A percentile compares a stretch with the other conserved stretches of the same genome.
These are phyloP conservation scores for Drosophila tsacasi DNA, from an alignment of 1,140 invertebrate species.

Conservation along the genomic window DNA sequence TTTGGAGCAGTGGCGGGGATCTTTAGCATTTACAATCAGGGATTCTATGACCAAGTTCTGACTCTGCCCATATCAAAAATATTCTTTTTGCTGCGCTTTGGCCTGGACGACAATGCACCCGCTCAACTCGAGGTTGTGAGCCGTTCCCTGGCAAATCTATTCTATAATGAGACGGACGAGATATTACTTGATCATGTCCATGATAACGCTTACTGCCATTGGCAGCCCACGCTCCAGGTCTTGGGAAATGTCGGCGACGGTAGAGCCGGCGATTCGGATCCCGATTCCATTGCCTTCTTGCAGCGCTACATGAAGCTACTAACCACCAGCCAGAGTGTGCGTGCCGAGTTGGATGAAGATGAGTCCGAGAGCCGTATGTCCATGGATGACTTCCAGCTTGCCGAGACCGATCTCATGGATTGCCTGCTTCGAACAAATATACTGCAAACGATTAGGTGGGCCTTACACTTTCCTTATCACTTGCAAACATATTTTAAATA, in stretches of 20 bases:
- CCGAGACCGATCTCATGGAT: constrained; percentile 91
- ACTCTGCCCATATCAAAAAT: constrained; percentile 89
- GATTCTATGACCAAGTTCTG: constrained; percentile 89
- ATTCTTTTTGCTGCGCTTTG: constrained; percentile 93
- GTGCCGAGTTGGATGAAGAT: constrained; percentile 67
- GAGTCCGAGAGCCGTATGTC: constrained; percentile 87
- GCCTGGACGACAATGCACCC: constrained; percentile 93
- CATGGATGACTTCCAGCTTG: constrained; percentile 93
- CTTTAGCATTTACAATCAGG: constrained; percentile 89
- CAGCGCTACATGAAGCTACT: constrained; percentile 73
- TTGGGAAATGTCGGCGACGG: constrained; percentile 29
- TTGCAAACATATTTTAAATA: background rate
- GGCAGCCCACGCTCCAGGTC: constrained; percentile 88
- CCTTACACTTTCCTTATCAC: too few relatives aligned
- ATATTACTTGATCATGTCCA: constrained; percentile 89
- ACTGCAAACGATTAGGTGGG: constrained; percentile 88
- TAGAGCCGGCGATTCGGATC: constrained; percentile 42
- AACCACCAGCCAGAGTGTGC: constrained; percentile 53
- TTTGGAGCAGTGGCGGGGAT: constrained; percentile 92
- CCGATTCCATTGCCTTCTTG: constrained; percentile 66
- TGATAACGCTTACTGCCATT: constrained; percentile 88
- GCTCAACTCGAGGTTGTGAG: constrained; percentile 90
- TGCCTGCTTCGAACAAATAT: constrained; percentile 92
- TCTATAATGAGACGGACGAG: constrained; percentile 92
- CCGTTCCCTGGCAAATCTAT: constrained; percentile 89